Base-by-base conservation (phyloP, 1,140 invertebrate genomes). In the Atta texana region DNA sequence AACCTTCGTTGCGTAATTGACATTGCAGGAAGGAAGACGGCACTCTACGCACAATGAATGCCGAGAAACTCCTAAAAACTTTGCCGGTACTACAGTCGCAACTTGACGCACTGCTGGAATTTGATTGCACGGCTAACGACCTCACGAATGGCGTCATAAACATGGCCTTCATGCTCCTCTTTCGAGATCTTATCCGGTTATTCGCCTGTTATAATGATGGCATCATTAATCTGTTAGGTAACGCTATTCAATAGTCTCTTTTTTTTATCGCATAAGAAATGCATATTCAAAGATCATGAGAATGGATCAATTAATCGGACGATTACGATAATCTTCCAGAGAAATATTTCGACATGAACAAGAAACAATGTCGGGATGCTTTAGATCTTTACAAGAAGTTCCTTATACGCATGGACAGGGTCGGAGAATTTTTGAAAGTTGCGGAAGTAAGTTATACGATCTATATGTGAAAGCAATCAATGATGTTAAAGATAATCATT, bases 291-390 rank as follows among this genome's bases (percentile, higher is more conserved):
- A 53, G 53, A 18, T 7, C 3, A 57, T 74, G 63, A 68, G 28
- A 6, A 16, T 57, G 5, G 31, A 55, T 77, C 21, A 5, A 21
- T 59, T 68, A 55, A 68, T 71, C 55, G 39, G 16, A 49, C 18
- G 31, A 57, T 64, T 61, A 39, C 7, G 34, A 24, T 81, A 55
- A 71, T 5, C 53, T 91, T 95, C 3, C 94, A 97, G 98, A 99
- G 95, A 99, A 99, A 96, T 99, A 99, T 96, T 99, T 99, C 96
- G 99, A 99, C 95, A 99, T 99, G 99, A 99, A 99, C 95, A 99
- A 99, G 95, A 99, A 99, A 94, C 98, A 98, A 93, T 99, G 98
- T 93, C 97, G 98, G 93, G 99, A 99, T 94, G 99, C 98, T 87
- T 96, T 99, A 93, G 99, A 99, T 94, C 97, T 99, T 88, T 99